phyloP scores from a whole-genome alignment of 2,113 vertebrate species.

The Mola mola region DNA sequence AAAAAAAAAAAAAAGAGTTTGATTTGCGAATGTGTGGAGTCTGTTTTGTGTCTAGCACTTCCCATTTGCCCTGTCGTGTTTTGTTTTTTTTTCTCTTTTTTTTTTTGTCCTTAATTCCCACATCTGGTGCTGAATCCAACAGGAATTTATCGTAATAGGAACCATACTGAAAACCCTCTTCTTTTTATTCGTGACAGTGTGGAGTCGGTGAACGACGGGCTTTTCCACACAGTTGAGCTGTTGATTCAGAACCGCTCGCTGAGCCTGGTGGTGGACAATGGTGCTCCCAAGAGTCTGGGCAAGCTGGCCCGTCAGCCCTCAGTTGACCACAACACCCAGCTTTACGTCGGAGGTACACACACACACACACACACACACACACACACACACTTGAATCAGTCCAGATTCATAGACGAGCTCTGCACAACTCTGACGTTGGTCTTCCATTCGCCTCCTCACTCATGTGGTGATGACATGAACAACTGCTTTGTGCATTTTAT shows the following conservation, averaged over 20 bases:
- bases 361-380: conserved; percentile 8
- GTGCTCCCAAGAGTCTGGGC: conserved; percentile 92
- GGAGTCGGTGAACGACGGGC: conserved; percentile 95
- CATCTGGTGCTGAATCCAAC: conserved; percentile 38
- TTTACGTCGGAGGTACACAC: conserved; percentile 93
- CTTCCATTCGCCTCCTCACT: no score
- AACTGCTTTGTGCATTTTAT: conserved; percentile 42
- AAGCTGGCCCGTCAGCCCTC: conserved; percentile 92
- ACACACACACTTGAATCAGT: not conserved
- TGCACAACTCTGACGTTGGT: not conserved
- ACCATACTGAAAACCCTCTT: conserved; percentile 36
- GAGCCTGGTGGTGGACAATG: conserved; percentile 95
- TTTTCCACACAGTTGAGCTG: conserved; percentile 94
- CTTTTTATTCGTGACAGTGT: conserved; percentile 80
- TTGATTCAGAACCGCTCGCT: conserved; percentile 94
- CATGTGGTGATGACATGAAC: conserved; percentile 34
- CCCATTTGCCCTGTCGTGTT: conserved; percentile 32
- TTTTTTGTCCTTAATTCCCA: conserved; percentile 25
- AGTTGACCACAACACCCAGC: conserved; percentile 89
- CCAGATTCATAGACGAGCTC: not conserved
- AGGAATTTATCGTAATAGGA: conserved; percentile 47
- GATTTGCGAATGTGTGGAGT: conserved; percentile 39
- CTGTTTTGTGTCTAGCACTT: conserved; percentile 52
- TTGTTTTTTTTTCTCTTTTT: not conserved
- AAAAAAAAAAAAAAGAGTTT: conserved; percentile 26